Conservation (phyloP, 2,797 vertebrate species). For the Xenentodon cancila region DNA sequence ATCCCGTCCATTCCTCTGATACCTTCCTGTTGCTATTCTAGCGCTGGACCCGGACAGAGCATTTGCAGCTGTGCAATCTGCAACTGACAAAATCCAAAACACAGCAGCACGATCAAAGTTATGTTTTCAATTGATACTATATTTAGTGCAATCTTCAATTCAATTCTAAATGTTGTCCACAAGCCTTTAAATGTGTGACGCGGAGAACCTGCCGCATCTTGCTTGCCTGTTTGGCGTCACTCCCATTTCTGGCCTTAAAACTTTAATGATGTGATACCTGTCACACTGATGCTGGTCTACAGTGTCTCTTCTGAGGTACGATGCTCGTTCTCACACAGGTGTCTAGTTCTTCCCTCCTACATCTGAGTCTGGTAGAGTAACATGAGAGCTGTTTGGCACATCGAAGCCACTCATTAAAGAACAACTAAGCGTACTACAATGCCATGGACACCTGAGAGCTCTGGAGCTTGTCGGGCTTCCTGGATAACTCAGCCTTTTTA, state of each 20-base stretch:
- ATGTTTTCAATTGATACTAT: not conserved
- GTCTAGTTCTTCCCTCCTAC: constrained; percentile 48
- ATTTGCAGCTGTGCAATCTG: not conserved
- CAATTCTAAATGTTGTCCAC: not conserved
- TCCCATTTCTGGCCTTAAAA: constrained; percentile 59
- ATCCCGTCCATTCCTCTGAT: constrained; percentile 22
- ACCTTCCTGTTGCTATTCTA: not conserved
- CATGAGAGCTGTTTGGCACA: constrained; percentile 46
- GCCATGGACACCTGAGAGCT: constrained; percentile 54
- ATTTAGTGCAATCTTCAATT: constrained; percentile 2
- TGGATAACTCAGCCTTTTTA: constrained; percentile 18
- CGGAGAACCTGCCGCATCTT: not conserved
- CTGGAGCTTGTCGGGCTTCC: constrained; percentile 45
- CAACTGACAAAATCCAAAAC: no score
- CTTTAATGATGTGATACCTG: constrained; percentile 55
- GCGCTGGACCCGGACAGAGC: not conserved
- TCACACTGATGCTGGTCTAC: constrained; percentile 25
- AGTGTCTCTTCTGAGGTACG: constrained; percentile 39
- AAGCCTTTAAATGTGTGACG: constrained; percentile 18
- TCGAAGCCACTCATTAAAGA: constrained; percentile 66
- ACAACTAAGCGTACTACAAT: constrained; percentile 53
- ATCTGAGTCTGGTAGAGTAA: constrained; percentile 52
- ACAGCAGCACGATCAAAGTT: not conserved
- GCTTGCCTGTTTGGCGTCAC: constrained; percentile 20
- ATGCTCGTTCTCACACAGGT: constrained; percentile 46